Evolutionary conservation across 2,888 invertebrate genomes (phyloP), one percentile per base, ranked within the genome.

Genomic region (Limnephilus rhombicus): DNA sequence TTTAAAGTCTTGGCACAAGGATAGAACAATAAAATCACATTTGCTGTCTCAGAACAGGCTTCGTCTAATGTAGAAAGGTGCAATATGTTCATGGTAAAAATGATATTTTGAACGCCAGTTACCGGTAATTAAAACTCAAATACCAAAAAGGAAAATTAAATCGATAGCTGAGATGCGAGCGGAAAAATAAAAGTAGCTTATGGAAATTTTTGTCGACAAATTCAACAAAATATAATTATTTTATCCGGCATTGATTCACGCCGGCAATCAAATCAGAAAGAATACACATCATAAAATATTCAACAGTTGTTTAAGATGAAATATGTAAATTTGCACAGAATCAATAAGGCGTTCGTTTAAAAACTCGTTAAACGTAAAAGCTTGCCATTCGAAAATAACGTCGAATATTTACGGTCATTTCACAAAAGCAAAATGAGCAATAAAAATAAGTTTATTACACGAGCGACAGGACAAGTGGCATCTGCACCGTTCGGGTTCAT

Each of bases 391-490:
- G 82, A 89, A 49, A 89, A 89, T 89, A 89, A 81, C 82, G 89
- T 82, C 89, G 89, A 82, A 89, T 82, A 89, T 89, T 89, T 89
- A 89, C 89, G 41, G 29, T 89, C 89, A 80, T 80, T 87, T 80
- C 89, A 89, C 89, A 89, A 88, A 89, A 31, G 82, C 89, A 89
- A 89, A 89, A 89, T 81, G 89, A 89, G 89, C 81, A 89, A 89
- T 89, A 89, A 89, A 89, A 89, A 89, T 89, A 89, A 82, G 89
- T 89, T 89, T 89, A 89, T 89, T 89, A 88, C 88, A 87, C 87
- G 91, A 29, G 91, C 88, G 91, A 91, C 91, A 81, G 81, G 81
- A 86, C 91, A 87, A 91, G 91, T 87, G 91, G 88, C 91, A 91
- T 87, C 87, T 53, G 87, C 87, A 88, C 87, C 53, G 86, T 80